Evolutionary conservation across 2,113 vertebrate species (phyloP).

Genomic region (Bos taurus): DNA sequence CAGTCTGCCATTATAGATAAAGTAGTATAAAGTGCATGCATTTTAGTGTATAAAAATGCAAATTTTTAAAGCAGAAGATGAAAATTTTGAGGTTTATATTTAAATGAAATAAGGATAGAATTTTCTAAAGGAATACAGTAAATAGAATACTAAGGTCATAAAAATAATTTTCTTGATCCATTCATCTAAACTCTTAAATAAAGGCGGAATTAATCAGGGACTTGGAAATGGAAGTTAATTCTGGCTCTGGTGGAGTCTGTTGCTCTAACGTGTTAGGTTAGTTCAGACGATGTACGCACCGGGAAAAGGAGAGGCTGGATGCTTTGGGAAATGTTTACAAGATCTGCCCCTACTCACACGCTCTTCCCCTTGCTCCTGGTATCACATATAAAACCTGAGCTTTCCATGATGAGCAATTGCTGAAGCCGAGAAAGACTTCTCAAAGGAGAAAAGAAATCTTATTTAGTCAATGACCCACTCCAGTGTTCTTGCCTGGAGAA

Average conservation of each 20-base stretch:
- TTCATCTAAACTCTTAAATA: background rate
- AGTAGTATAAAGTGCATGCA: background rate
- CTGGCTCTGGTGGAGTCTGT: background rate
- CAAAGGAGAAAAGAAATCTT: background rate
- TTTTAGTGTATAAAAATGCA: background rate
- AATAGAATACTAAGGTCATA: background rate
- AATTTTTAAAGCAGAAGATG: background rate
- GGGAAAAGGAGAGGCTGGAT: background rate
- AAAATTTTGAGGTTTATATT: background rate
- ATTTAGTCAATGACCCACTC: background rate
- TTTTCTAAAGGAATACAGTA: background rate
- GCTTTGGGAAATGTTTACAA: background rate
- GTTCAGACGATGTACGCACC: background rate
- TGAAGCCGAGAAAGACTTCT: background rate
- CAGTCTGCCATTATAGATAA: background rate
- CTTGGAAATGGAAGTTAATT: background rate
- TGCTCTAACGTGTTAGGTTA: background rate
- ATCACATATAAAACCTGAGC: background rate
- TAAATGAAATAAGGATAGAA: background rate
- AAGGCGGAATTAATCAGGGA: background rate
- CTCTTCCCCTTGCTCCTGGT: background rate
- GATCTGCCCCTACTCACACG: background rate
- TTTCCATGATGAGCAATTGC: background rate
- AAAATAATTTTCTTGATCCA: background rate
- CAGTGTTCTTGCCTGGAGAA: too few species aligned